Evolutionary conservation across 2,797 vertebrate genomes (phyloP), one percentile per base, ranked within the genome.

Genomic region (Myotis myotis): DNA sequence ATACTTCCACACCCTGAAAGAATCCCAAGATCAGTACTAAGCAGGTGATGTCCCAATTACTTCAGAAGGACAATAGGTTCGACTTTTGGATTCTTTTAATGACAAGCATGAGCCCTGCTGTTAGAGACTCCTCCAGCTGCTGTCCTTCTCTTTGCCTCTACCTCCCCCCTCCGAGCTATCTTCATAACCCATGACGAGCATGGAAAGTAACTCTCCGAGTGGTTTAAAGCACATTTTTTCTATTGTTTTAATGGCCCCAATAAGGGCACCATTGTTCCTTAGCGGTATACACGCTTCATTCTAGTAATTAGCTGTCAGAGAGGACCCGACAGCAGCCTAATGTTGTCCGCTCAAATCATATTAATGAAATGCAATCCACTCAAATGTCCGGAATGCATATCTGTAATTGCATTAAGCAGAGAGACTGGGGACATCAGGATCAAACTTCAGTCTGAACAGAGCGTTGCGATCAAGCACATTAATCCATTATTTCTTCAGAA

Each of bases 231-330:
- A 70, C 89, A 78, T 36, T 96, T 97, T 97, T 97, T 94, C 95
- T 47, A 81, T 96, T 97, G 97, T 98, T 91, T 95, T 96, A 97
- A 96, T 78, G 97, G 78, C 97, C 93, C 97, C 97, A 97, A 97
- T 98, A 98, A 98, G 96, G 98, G 98, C 98, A 98, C 98, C 98
- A 99, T 99, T 99, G 99, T 99, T 99, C 99, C 99, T 99, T 98
- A 99, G 99, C 97, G 98, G 98, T 98, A 98, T 98, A 99, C 98
- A 98, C 98, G 98, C 98, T 99, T 99, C 99, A 99, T 99, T 99
- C 99, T 98, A 99, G 99, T 99, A 99, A 99, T 99, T 99, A 99
- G 99, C 99, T 99, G 99, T 99, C 99, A 99, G 99, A 98, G 97
- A 98, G 94, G 97, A 98, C 99, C 99, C 98, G 98, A 99, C 99